Evolutionary conservation across 2,113 vertebrate species (phyloP), one percentile per base, ranked within the genome.

Genomic region (Ellobius talpinus): DNA sequence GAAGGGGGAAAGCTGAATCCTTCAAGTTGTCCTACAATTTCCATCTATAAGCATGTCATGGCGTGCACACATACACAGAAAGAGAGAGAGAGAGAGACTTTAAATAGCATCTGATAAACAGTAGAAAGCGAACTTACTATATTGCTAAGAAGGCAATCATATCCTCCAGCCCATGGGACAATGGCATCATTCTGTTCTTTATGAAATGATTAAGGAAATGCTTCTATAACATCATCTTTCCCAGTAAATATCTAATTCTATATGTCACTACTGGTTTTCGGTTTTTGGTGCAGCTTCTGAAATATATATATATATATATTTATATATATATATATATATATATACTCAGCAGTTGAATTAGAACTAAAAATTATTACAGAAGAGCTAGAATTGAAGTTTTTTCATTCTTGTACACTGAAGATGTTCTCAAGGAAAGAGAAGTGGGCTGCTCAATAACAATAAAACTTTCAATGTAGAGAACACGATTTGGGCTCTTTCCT

Each of bases 301-400:
- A 90, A 90, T 50, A 2, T 4, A 42, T 63, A 65, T 26, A 68
- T 39, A 89, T 55, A 39, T 90, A 45, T 66, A 4, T n/a, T n/a
- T n/a, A n/a, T n/a, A 78, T 68, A 31, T 68, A 31, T 79, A 50
- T 50, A 50, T 50, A 50, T 50, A 50, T 55, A 55, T 55, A 55
- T 55, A 55, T 94, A 4, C 45, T 70, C 42, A 76, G 7, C 39
- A 77, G 63, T 29, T 90, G 45, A 94, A 66, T 68, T 94, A 87
- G 87, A 96, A 87, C 31, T 39, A 73, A 29, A 93, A 84, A 33
- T 94, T 55, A 72, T 93, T 87, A 74, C 11, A 74, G 3, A 84
- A 85, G 3, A 74, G 55, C 36, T 93, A 79, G 42, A 3, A 93
- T 50, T 63, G 79, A 72, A 14, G 52, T 58, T 84, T 90, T 90